Evolutionary conservation across 2,113 vertebrate species (phyloP), one percentile per base, ranked within the genome.

Genomic region (Philantomba maxwellii): DNA sequence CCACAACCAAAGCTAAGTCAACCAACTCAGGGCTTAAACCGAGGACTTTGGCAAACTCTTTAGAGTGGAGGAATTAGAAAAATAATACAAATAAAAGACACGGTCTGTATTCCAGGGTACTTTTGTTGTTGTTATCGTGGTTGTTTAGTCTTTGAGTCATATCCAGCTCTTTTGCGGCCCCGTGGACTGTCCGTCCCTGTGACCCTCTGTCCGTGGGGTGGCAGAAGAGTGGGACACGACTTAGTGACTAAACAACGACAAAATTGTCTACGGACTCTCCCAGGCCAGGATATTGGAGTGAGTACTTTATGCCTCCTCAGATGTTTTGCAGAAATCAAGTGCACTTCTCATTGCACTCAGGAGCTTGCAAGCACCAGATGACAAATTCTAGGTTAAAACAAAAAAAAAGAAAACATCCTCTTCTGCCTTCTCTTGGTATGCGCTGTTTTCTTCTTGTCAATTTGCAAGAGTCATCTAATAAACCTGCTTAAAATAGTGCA

Each of bases 391-490:
- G 51, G 47, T 95, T 80, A 87, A 80, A 87, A 19, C 16, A 25
- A 3, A 57, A 82, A 43, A 53, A 47, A 16, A 36, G 7, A 26
- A 70, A 51, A 80, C 12, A 81, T 53, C 33, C 33, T 87, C 47
- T 25, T 91, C 51, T 51, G 45, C 26, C 66, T 92, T 90, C 84
- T 73, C 77, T 85, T 82, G 51, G 58, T 51, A 2, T 64, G 23
- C 66, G n/a, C 78, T 60, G 66, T 90, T 60, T 89, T 89, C 43
- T 84, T 94, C 58, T 91, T 92, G 47, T 94, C 60, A 84, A 64
- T 90, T 95, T 97, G 80, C 33, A 23, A 77, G 75, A 87, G 81
- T 57, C 80, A 33, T 85, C 58, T 81, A 92, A 90, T 55, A 95
- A 85, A n/a, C 36, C 7, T 96, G 39, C 47, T 87, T 94, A 85